These are phyloP conservation scores for Macrosoma leucophasiata DNA, from an alignment of 2,888 invertebrate species.

Conservation along the genomic window DNA sequence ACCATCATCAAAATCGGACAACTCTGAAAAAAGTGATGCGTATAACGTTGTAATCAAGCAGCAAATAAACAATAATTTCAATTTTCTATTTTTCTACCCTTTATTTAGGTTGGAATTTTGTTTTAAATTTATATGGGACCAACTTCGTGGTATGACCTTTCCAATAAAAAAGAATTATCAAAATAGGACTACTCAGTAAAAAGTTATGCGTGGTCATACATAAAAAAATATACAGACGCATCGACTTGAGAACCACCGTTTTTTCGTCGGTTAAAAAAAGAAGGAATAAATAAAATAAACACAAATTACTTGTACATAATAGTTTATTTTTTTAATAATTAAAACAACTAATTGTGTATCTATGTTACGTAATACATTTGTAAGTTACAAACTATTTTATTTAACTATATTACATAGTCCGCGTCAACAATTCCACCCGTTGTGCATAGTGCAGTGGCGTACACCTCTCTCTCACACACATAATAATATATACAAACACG, in stretches of 20 bases:
- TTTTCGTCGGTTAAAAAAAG: background rate
- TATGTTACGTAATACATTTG: slow-evolving; percentile 30
- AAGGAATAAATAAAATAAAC: slow-evolving; percentile 26
- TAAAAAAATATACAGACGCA: slow-evolving; percentile 5
- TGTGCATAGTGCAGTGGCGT: slow-evolving; percentile 64
- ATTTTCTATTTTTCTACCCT: too few relatives aligned
- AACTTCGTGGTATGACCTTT: too few relatives aligned
- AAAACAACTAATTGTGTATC: slow-evolving; percentile 56
- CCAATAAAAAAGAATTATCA: too few relatives aligned
- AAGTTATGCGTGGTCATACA: slow-evolving; percentile 2
- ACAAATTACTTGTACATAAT: slow-evolving; percentile 40
- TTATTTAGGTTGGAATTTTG: too few relatives aligned
- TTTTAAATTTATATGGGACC: too few relatives aligned
- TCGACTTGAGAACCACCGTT: slow-evolving; percentile 2
- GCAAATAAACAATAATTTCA: too few relatives aligned
- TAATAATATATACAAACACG: slow-evolving; percentile 58
- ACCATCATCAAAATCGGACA: too few relatives aligned
- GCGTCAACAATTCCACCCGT: slow-evolving; percentile 63
- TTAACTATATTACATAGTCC: slow-evolving; percentile 35
- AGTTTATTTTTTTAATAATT: slow-evolving; percentile 52
- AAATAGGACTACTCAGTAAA: too few relatives aligned
- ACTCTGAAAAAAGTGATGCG: too few relatives aligned
- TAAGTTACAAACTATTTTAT: slow-evolving; percentile 26
- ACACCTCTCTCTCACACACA: slow-evolving; percentile 29
- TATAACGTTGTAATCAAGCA: too few relatives aligned